phyloP scores from a whole-genome alignment of 2,888 invertebrate species.

The Agrotis puta region DNA sequence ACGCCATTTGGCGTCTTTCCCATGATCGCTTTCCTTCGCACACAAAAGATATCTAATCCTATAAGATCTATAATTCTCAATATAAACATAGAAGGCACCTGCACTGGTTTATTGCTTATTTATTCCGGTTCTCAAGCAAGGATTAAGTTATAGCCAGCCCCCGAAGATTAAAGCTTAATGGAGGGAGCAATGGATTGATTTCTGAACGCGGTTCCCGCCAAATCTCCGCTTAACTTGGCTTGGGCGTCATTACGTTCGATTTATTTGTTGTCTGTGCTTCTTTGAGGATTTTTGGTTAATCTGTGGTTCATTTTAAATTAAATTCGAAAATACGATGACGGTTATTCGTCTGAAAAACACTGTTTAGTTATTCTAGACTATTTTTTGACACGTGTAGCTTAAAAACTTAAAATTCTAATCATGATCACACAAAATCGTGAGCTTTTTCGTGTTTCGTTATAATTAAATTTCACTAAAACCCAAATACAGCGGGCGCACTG shows the following conservation, averaged over 20 bases:
- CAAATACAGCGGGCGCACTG: slow-evolving; percentile 62
- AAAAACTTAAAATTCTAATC: slow-evolving; percentile 29
- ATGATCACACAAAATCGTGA: slow-evolving; percentile 44
- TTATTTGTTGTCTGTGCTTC: slow-evolving; percentile 65
- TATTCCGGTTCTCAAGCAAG: slow-evolving; percentile 88
- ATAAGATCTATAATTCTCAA: slow-evolving; percentile 78
- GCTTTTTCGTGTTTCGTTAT: slow-evolving; percentile 38
- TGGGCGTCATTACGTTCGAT: slow-evolving; percentile 68
- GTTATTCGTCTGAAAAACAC: background rate
- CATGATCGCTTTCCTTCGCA: slow-evolving; percentile 76
- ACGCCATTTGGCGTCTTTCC: slow-evolving; percentile 82
- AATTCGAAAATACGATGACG: slow-evolving; percentile 21
- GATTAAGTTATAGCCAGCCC: slow-evolving; percentile 90
- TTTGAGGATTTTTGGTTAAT: slow-evolving; percentile 55
- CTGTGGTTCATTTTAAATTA: slow-evolving; percentile 49
- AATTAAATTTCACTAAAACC: slow-evolving; percentile 52
- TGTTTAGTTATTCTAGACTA: background rate
- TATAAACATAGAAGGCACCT: slow-evolving; percentile 84
- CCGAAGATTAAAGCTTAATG: slow-evolving; percentile 90
- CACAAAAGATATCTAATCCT: slow-evolving; percentile 72
- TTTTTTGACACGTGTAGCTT: background rate
- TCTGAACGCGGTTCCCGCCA: slow-evolving; percentile 84
- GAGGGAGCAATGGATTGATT: slow-evolving; percentile 88
- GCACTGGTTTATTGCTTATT: slow-evolving; percentile 90
- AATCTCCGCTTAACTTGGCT: slow-evolving; percentile 74